Evolutionary conservation across 2,797 vertebrate genomes (phyloP), one percentile per base, ranked within the genome.

Genomic region (Silurus lanzhouensis): DNA sequence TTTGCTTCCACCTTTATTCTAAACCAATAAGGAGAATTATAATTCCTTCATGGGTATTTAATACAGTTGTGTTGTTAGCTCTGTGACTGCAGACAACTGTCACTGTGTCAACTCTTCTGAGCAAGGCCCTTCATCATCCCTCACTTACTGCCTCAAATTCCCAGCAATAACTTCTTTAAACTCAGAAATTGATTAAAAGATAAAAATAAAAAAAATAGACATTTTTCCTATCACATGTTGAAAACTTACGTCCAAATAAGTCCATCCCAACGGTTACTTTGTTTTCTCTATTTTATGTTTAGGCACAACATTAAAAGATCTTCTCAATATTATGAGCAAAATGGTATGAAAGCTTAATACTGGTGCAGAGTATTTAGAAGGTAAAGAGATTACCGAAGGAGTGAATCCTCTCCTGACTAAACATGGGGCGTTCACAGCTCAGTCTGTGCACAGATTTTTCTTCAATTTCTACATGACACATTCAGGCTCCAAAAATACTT

Each of bases 381-480:
- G 25, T 38, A 70, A 70, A 79, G 15, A 38, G 70, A 44, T 75
- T 85, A 64, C 68, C 64, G 70, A 85, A 66, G 70, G 46, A 67
- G 66, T 70, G 71, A 76, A 25, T 82, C 52, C 63, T 82, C 63
- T 68, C 14, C 52, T 82, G 63, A 67, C 66, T 74, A 64, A 81
- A 61, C 68, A 58, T 75, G 70, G 27, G 27, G 46, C 38, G 17
- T 55, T 75, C 61, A 76, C 78, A 58, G 68, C 79, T 82, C 15
- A 55, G 66, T 83, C 60, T 75, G 46, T 81, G 58, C 71, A 19
- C 58, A 57, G 79, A 61, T 67, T 76, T 66, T 82, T 71, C 22
- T 80, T 60, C 55, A 31, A n/a, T 82, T 82, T 76, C 79, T 86
- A 22, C 38, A 55, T 81, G 79, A 75, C 84, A 81, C 67, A 66